phyloP scores from a whole-genome alignment of 2,113 vertebrate genomes.

The Piliocolobus tephrosceles region DNA sequence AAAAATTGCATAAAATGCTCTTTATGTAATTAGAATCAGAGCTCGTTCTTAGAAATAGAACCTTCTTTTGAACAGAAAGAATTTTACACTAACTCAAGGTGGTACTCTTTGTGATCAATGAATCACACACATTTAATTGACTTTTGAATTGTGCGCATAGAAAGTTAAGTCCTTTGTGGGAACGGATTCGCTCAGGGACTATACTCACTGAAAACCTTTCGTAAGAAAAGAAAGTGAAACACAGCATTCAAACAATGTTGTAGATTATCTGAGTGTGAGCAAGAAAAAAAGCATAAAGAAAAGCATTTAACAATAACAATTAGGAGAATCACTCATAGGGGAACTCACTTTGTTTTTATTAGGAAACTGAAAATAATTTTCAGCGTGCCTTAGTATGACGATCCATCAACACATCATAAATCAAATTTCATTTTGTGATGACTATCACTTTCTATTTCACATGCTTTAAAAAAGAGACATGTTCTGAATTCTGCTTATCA shows the following conservation, averaged over 20 bases:
- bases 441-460: not conserved
- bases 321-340: not conserved
- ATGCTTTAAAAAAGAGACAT: rapidly evolving
- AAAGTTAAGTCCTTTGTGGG: not conserved
- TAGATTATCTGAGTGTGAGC: not conserved
- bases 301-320: not conserved
- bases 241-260: not conserved
- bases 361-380: not conserved
- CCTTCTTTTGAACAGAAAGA: constrained; percentile 67
- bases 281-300: not conserved
- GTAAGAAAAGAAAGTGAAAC: constrained; percentile 58
- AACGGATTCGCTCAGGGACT: not conserved
- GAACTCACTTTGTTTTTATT: not conserved
- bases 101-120: constrained; percentile 76
- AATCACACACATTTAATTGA: constrained; percentile 68
- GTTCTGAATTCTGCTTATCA: not conserved
- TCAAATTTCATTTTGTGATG: not conserved
- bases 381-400: not conserved
- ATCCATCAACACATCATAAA: not conserved
- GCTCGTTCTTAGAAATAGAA: constrained; percentile 77
- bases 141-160: constrained; percentile 40
- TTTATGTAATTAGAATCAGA: constrained; percentile 87
- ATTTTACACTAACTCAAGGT: constrained; percentile 76
- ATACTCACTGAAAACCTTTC: not conserved
- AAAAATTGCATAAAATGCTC: constrained; percentile 80